phyloP scores from a whole-genome alignment of 2,888 invertebrate genomes.

The Elysia crispata region DNA sequence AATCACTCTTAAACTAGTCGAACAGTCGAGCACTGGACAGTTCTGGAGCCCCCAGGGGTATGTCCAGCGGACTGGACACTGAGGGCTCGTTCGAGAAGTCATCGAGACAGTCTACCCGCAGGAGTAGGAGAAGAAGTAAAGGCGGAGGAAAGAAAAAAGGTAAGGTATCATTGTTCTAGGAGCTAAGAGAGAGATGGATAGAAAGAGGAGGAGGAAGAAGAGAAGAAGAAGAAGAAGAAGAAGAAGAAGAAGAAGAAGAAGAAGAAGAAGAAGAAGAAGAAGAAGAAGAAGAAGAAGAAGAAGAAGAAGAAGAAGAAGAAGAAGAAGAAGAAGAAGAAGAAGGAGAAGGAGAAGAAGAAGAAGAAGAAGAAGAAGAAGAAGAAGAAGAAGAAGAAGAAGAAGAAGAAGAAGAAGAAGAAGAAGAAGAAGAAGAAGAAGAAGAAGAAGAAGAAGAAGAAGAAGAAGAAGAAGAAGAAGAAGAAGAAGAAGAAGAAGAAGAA shows the following conservation, averaged over 20 bases:
- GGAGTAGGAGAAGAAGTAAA: background rate
- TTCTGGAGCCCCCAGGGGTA: slow-evolving; percentile 10
- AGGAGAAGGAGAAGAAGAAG: slow-evolving; percentile 18
- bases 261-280: no score
- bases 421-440: slow-evolving; percentile 1
- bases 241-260: slow-evolving; percentile 12
- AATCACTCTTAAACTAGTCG: no score
- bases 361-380: slow-evolving; percentile 12
- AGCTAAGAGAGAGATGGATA: background rate
- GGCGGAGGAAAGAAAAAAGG: background rate
- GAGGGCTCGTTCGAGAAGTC: background rate
- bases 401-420: slow-evolving; percentile 3
- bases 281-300: slow-evolving; percentile 27
- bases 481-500: no score
- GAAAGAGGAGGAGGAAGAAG: slow-evolving; percentile 11
- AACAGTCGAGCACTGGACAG: slow-evolving; percentile 28
- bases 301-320: slow-evolving; percentile 12
- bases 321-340: slow-evolving; percentile 16
- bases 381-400: slow-evolving; percentile 16
- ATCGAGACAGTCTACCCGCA: background rate
- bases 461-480: no score
- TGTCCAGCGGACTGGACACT: background rate
- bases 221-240: slow-evolving; percentile 9
- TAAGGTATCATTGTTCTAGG: background rate
- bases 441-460: slow-evolving; percentile 3